A percentile compares a stretch with the other conserved stretches of the same genome.
Conservation (phyloP, 2,113 vertebrate genomes). For the Leptobrachium ailaonicum region DNA sequence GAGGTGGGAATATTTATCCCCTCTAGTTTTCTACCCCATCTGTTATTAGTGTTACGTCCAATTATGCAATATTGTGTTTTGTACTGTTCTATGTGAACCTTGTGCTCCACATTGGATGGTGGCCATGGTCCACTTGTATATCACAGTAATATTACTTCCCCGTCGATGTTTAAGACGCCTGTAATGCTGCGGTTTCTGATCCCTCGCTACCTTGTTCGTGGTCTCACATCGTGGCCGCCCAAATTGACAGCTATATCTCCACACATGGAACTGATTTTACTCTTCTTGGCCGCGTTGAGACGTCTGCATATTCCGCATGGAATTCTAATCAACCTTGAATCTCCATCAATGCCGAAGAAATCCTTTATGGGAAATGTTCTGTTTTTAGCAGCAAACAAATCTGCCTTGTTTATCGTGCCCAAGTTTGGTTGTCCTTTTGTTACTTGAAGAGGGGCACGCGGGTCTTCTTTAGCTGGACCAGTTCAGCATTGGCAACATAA, state of each 20-base stretch:
- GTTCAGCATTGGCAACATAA: too few species aligned
- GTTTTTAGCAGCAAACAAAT: constrained; percentile 6
- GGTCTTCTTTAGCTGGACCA: too few species aligned
- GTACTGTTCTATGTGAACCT: too few species aligned
- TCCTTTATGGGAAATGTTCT: constrained; percentile 26
- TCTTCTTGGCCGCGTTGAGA: constrained; percentile 25
- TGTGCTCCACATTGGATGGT: too few species aligned
- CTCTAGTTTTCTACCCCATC: too few species aligned
- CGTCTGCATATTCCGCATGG: constrained; percentile 32
- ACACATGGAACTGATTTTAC: constrained; percentile 42
- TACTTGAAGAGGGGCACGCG: too few species aligned
- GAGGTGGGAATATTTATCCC: too few species aligned
- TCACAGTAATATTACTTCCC: not conserved
- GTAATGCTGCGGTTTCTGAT: not conserved
- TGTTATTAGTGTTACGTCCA: too few species aligned
- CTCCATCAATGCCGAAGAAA: constrained; percentile 14
- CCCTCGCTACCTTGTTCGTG: not conserved
- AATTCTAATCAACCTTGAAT: constrained; percentile 39
- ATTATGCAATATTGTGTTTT: too few species aligned
- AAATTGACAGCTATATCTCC: not conserved
- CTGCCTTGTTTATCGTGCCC: too few species aligned
- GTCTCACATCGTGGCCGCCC: not conserved
- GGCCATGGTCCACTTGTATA: too few species aligned
- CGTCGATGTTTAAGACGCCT: not conserved
- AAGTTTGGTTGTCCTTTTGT: too few species aligned